These are phyloP conservation scores for Sprattus sprattus DNA, from an alignment of 2,113 vertebrate species.

Conservation along the genomic window DNA sequence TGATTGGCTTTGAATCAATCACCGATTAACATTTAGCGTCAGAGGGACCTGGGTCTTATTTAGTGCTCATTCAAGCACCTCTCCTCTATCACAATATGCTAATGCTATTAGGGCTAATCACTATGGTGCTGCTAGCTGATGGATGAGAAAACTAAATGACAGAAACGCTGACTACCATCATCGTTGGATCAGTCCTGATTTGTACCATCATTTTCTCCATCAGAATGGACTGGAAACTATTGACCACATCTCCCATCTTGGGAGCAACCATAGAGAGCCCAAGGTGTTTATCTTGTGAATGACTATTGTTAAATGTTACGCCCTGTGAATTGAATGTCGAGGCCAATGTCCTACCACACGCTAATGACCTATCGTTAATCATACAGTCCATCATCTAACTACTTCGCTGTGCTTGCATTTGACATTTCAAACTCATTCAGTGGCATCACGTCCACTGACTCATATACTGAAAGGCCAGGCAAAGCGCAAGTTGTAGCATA, in stretches of 20 bases:
- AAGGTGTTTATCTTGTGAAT: not conserved
- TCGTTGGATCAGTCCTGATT: not conserved
- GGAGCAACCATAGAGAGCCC: not conserved
- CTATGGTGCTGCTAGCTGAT: not conserved
- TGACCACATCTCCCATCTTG: not conserved
- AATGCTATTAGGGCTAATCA: slow-evolving; percentile 8
- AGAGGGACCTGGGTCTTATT: not conserved
- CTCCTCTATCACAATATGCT: not conserved
- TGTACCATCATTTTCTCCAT: not conserved
- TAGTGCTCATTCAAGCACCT: slow-evolving; percentile 36
- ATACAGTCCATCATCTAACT: not conserved
- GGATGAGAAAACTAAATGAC: not conserved
- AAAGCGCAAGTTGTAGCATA: no score
- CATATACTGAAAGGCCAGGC: no score
- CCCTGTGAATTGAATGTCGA: not conserved
- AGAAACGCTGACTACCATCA: not conserved
- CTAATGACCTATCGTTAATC: not conserved
- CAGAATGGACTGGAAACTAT: not conserved
- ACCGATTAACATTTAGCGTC: slow-evolving; percentile 31
- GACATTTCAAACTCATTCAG: not conserved
- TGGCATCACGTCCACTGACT: no score
- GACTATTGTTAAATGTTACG: not conserved
- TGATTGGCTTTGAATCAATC: slow-evolving; percentile 32
- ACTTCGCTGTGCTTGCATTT: not conserved
- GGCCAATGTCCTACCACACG: not conserved